These are phyloP conservation scores for Tringa solitaria DNA, from an alignment of 2,113 vertebrate species.

Conservation along the genomic window DNA sequence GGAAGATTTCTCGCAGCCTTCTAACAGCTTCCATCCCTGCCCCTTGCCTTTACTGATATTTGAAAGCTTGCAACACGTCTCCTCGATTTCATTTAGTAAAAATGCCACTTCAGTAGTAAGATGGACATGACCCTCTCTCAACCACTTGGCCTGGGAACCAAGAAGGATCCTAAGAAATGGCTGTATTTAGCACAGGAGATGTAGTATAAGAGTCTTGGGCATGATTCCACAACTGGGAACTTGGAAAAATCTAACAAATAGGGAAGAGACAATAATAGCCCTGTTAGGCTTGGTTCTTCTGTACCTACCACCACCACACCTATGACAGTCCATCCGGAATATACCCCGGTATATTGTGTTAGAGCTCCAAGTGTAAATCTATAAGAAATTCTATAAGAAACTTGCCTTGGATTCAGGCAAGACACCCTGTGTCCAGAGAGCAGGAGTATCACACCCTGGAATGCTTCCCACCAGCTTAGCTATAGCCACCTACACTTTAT, in stretches of 20 bases:
- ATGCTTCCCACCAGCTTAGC: not conserved
- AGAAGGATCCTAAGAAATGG: not conserved
- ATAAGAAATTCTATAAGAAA: not conserved
- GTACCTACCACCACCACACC: not conserved
- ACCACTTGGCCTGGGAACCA: not conserved
- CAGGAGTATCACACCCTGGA: not conserved
- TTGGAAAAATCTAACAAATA: not conserved
- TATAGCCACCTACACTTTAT: not conserved
- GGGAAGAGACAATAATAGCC: not conserved
- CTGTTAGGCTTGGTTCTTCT: not conserved
- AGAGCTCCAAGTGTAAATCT: not conserved
- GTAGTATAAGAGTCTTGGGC: not conserved
- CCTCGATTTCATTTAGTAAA: not conserved
- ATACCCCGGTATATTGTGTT: not conserved
- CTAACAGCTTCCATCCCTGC: not conserved
- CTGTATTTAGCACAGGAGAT: not conserved
- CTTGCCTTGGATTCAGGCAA: not conserved
- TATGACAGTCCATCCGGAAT: not conserved
- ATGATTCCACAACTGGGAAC: not conserved
- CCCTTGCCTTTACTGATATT: not conserved
- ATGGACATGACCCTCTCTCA: not conserved
- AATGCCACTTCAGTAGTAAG: not conserved
- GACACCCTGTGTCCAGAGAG: not conserved
- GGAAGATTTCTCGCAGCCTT: not conserved
- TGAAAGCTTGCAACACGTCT: not conserved